A percentile compares a stretch with the other conserved stretches of the same genome.
Evolutionary conservation across 2,888 invertebrate species (phyloP).

Genomic region (Cephus pulcher): DNA sequence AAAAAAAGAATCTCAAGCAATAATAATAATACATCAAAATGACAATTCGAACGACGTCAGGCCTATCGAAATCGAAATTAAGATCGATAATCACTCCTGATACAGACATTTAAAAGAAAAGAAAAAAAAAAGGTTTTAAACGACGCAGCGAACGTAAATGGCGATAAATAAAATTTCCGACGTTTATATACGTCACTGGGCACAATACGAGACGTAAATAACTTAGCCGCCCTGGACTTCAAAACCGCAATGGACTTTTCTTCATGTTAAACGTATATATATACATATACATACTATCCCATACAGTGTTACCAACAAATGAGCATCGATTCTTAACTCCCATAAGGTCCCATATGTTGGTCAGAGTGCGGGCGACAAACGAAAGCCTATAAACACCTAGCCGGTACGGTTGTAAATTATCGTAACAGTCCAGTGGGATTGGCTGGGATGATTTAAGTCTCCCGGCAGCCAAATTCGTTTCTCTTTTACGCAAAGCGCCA

Average conservation of each 20-base stretch:
- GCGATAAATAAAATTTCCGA: constrained; percentile 54
- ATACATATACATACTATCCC: not conserved
- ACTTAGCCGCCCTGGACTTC: constrained; percentile 37
- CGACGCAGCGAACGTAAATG: constrained; percentile 6
- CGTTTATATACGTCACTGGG: constrained; percentile 62
- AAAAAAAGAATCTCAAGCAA: not conserved
- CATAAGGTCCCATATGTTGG: not conserved
- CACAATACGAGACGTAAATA: constrained; percentile 62
- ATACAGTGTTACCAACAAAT: not conserved
- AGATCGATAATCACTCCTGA: not conserved
- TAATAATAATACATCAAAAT: not conserved
- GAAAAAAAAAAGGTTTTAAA: not conserved
- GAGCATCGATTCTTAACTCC: constrained; percentile 1
- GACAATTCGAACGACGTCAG: not conserved
- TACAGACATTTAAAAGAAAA: not conserved
- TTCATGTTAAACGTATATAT: not conserved
- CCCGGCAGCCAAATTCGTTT: not conserved
- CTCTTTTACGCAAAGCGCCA: not conserved
- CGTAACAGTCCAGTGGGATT: constrained; percentile 34
- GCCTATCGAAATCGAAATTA: not conserved
- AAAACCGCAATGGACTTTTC: constrained; percentile 9
- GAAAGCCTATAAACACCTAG: constrained; percentile 36
- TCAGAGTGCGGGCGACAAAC: constrained; percentile 4
- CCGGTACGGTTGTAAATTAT: constrained; percentile 40
- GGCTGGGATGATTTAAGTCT: constrained; percentile 33